Base-by-base conservation (phyloP, 2,113 vertebrate genomes). In the Podiceps cristatus region DNA sequence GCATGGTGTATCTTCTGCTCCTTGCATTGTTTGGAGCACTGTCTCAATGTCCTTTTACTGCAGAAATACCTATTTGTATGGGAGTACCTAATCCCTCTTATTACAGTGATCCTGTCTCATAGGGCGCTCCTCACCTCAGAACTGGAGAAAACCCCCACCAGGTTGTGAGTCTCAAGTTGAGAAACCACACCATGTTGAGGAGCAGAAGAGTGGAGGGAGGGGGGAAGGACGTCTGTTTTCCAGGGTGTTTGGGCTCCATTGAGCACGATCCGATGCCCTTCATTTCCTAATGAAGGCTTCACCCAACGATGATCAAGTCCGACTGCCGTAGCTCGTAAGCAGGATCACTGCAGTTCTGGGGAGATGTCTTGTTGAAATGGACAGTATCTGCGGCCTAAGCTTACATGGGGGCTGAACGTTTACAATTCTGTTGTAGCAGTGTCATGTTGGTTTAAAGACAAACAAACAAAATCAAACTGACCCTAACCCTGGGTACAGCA, bases 1-100 rank as follows among this genome's bases (percentile, higher is more conserved):
- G 98, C 99, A 98, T 99, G 99, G 96, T 98, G 68, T 96, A 95
- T 97, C 98, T 96, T 98, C 98, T 97, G 96, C 97, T 98, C 98
- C 97, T 97, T 91, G 97, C 98, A 90, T 97, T 98, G 95, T 95
- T 98, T 93, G 96, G 86, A 97, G 95, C 97, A 60, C 96, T 98
- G 96, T 98, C 96, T 97, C 83, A 68, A 96, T 97, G 96, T 98
- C 97, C 92, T 97, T 97, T 97, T 97, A 96, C 96, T 98, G 96
- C 97, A 90, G 77, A 98, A 94, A 95, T 98, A 93, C 72, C 94
- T 93, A 31, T 98, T 96, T 98, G 97, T 98, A 98, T 62, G 90
- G 90, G 94, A 96, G 91, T 80, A 68, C 91, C 93, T 95, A 56
- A 95, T 97, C 94, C 96, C 93, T 96, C 96, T 95, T 90, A 37